Base-by-base conservation (phyloP, 1,140 invertebrate species). In the Bombus superbus region DNA sequence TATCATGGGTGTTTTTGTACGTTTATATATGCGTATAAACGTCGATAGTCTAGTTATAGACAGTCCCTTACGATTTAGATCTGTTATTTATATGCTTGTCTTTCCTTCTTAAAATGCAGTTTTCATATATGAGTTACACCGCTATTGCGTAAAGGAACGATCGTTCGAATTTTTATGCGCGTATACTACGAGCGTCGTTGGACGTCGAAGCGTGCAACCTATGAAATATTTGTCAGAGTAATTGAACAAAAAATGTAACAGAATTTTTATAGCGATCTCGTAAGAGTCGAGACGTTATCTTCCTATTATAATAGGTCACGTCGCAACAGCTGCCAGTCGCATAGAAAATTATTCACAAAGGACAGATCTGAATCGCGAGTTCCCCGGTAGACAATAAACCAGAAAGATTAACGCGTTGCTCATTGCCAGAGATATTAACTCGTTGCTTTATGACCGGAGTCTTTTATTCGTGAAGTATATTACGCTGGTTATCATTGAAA, bases 391-490 rank as follows among this genome's bases (percentile, higher is more conserved):
- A 86, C 57, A 86, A 81, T 86, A 86, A 86, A 81, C 10, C 71
- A 75, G 53, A 75, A 47, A 81, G 77, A 72, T 86, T 86, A 71
- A 64, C 53, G 28, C n/a, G 64, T 57, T 44, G 64, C 32, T 81
- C 74, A 74, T 81, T 81, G 77, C 22, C 76, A 84, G 38, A 75
- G 62, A 75, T 66, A 42, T 87, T 87, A 85, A 80, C 47, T 81
- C 64, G 44, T 66, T 72, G 68, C 25, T 87, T 85, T 85, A 80
- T 28, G 83, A 47, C 9, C 38, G 4, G 1, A 57, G 44, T 68
- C 72, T 83, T 86, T 86, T 86, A 86, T 86, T 86, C 73, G 72
- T 72, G 80, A 86, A 83, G 25, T 6, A 81, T 44, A 81, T 35
- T 59, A 11, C 18, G 38, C 10, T 6, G 25, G 3, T 42, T 73